A percentile compares a stretch with the other conserved stretches of the same genome.
Conservation (phyloP, 2,888 invertebrate species). For the Drosophila paranaensis region DNA sequence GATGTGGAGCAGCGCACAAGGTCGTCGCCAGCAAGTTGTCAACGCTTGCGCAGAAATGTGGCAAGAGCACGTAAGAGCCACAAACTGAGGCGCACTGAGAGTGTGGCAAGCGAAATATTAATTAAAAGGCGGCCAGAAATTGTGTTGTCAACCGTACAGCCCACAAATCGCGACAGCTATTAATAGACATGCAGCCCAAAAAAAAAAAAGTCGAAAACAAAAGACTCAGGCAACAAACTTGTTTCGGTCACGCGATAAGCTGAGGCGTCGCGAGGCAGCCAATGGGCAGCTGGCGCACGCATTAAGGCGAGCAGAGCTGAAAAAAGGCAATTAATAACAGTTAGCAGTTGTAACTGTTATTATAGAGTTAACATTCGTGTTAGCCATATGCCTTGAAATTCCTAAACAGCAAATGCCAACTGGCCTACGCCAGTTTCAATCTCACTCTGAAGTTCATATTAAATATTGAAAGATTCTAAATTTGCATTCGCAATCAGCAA, state of each 20-base stretch:
- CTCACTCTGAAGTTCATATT: background rate
- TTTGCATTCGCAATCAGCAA: constrained; percentile 9
- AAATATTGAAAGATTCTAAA: constrained; percentile 22
- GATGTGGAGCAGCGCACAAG: constrained; percentile 70
- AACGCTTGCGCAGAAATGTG: constrained; percentile 23
- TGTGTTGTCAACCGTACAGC: constrained; percentile 54
- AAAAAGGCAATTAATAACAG: constrained; percentile 9
- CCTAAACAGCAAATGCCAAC: background rate
- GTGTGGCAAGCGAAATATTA: constrained; percentile 51
- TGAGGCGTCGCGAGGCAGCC: constrained; percentile 4
- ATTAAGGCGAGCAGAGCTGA: background rate
- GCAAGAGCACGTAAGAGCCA: constrained; percentile 21
- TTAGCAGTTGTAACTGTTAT: background rate
- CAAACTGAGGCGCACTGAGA: constrained; percentile 17
- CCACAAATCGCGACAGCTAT: constrained; percentile 16
- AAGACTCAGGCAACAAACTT: constrained; percentile 73
- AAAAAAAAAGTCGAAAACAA: constrained; percentile 53
- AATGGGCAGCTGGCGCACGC: constrained; percentile 8
- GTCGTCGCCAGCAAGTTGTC: constrained; percentile 39
- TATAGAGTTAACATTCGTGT: background rate
- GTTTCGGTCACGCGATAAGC: constrained; percentile 45
- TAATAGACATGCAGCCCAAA: constrained; percentile 16
- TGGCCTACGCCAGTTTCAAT: background rate
- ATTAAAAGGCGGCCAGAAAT: constrained; percentile 54
- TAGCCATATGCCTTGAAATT: constrained; percentile 12